These are phyloP conservation scores for Scartelaos histophorus DNA, from an alignment of 2,113 vertebrate species.

Conservation along the genomic window DNA sequence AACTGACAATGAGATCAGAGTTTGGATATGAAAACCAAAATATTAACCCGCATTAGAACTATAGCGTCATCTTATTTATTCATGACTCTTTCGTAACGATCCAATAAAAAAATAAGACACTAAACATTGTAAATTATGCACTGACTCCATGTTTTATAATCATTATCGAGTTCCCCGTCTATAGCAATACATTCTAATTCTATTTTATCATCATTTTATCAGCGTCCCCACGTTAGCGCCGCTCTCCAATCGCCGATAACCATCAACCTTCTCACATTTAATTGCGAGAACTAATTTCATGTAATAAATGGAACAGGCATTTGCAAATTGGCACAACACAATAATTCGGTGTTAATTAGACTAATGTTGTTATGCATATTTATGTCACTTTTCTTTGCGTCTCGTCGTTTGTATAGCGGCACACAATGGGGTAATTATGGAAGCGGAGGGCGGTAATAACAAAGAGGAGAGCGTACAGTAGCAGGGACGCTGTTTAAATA, in stretches of 20 bases:
- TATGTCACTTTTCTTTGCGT: conserved; percentile 27
- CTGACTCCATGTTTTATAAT: neutral
- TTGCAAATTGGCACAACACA: neutral
- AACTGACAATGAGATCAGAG: too few relatives aligned
- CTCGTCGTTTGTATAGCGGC: conserved; percentile 31
- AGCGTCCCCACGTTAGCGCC: neutral
- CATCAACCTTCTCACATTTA: conserved; percentile 26
- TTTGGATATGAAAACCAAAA: too few relatives aligned
- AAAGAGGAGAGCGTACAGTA: neutral
- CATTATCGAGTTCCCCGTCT: neutral
- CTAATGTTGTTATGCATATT: conserved; percentile 26
- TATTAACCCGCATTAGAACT: too few relatives aligned
- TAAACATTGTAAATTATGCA: neutral
- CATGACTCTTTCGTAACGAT: too few relatives aligned
- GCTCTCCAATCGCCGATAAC: conserved; percentile 18
- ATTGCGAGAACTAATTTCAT: conserved; percentile 29
- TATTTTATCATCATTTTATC: neutral
- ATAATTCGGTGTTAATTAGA: conserved; percentile 31
- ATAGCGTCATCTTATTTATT: too few relatives aligned
- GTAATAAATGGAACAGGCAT: conserved; percentile 17
- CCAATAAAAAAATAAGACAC: neutral
- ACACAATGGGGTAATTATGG: conserved; percentile 37
- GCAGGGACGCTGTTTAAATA: neutral
- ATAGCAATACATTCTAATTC: neutral
- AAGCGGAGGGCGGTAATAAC: conserved; percentile 8